Evolutionary conservation across 2,888 invertebrate genomes (phyloP).

Genomic region (Meloe dianella): DNA sequence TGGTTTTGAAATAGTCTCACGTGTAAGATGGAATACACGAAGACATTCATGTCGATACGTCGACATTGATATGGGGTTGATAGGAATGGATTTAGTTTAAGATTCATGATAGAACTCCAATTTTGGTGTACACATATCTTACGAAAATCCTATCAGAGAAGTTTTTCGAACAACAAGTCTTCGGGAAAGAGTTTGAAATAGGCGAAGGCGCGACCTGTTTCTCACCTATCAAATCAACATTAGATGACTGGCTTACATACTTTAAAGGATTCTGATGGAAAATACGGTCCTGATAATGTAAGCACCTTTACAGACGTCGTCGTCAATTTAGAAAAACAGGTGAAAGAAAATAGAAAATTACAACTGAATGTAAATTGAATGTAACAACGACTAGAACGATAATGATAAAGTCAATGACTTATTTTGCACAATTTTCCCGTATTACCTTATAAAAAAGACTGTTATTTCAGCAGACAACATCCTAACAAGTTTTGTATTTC

Average conservation of each 20-base stretch:
- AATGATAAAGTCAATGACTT: background rate
- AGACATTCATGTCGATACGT: background rate
- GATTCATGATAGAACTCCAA: conserved; percentile 9
- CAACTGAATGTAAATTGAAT: background rate
- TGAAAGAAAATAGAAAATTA: background rate
- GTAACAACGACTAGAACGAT: background rate
- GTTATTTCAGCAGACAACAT: background rate
- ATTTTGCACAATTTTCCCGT: background rate
- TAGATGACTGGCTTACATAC: background rate
- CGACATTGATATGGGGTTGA: conserved; percentile 2
- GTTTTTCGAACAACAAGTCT: background rate
- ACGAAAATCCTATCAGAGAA: background rate
- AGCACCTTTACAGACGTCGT: background rate
- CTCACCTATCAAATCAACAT: background rate
- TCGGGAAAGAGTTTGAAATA: background rate
- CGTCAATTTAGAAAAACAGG: background rate
- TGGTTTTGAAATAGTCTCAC: background rate
- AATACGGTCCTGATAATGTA: background rate
- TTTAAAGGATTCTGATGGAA: background rate
- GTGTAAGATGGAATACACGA: background rate
- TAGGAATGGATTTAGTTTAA: background rate
- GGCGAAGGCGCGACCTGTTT: background rate
- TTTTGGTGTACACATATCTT: conserved; percentile 3
- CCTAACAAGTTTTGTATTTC: background rate
- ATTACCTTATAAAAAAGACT: background rate